These are phyloP conservation scores for Syrphus vitripennis DNA, from an alignment of 2,888 invertebrate species.

Conservation along the genomic window DNA sequence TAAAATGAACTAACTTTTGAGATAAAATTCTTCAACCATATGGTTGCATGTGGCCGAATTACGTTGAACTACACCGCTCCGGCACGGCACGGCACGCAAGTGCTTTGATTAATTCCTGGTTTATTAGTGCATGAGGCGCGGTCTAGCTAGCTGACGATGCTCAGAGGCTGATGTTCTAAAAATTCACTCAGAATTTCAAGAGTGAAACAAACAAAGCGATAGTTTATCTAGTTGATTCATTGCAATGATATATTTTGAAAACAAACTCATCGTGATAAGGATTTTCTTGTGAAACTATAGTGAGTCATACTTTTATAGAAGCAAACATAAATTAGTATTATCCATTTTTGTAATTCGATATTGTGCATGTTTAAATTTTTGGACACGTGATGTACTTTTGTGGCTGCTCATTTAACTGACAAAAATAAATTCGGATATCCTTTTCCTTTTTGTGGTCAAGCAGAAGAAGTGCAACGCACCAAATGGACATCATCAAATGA, in stretches of 20 bases:
- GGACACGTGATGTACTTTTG: slow-evolving; percentile 32
- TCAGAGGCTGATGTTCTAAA: not conserved
- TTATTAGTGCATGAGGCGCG: slow-evolving; percentile 28
- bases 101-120: slow-evolving; percentile 7
- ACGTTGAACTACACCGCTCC: not conserved
- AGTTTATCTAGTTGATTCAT: slow-evolving; percentile 25
- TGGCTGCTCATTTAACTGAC: slow-evolving; percentile 41
- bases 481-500: not conserved
- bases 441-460: slow-evolving; percentile 22
- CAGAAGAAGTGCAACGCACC: not conserved
- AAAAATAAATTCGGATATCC: slow-evolving; percentile 55
- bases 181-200: not conserved
- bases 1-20: slow-evolving; percentile 15
- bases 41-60: slow-evolving; percentile 1
- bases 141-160: no score
- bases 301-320: slow-evolving; percentile 33
- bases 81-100: not conserved
- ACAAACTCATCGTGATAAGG: slow-evolving; percentile 33
- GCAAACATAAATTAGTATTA: not conserved
- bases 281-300: not conserved
- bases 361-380: no score
- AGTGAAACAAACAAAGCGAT: not conserved
- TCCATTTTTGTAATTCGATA: not conserved
- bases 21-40: slow-evolving; percentile 15
- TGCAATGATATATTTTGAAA: not conserved